Evolutionary conservation across 1,140 invertebrate species (phyloP), one percentile per base, ranked within the genome.

Genomic region (Ylistrum balloti): DNA sequence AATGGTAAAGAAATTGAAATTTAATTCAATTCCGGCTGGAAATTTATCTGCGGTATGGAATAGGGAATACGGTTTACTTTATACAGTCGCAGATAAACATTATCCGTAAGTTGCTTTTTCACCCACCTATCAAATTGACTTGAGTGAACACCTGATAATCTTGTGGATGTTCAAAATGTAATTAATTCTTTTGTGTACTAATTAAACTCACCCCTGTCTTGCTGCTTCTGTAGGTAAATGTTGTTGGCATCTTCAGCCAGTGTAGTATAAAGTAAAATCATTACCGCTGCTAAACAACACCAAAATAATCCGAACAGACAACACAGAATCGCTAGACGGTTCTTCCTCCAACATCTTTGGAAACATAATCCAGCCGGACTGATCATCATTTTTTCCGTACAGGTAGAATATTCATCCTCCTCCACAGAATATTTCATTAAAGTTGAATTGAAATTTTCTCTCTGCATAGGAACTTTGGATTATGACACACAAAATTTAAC

Each of bases 271-370:
- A 90, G 41, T 74, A 92, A 45, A 89, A 92, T 92, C 91, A 92
- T 92, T 33, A 92, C 91, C 17, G 89, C 86, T 0, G 91, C 91
- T 20, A 92, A 88, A 17, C 85, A 85, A 56, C 91, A 92, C 91
- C 91, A 92, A 86, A 92, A 92, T 86, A 92, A 87, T 88, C 89
- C 91, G 88, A 92, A 92, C 5, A 92, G 33, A 32, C 35, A 89
- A 56, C 90, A 90, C 22, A 92, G 48, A 85, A 92, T 89, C 1
- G 91, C 91, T 20, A 92, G 88, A 0, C 85, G 85, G 45, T 92
- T 89, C 28, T 88, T 87, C n/a, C 85, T 45, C 88, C 89, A 92
- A 86, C 91, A 92, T 13, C 87, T 35, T 41, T 88, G 85, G 86
- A 87, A 91, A 74, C 56, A 74, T 74, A 74, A 74, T 74, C 56